Evolutionary conservation across 2,797 vertebrate species (phyloP), one percentile per base, ranked within the genome.

Genomic region (Phalloptychus januarius): DNA sequence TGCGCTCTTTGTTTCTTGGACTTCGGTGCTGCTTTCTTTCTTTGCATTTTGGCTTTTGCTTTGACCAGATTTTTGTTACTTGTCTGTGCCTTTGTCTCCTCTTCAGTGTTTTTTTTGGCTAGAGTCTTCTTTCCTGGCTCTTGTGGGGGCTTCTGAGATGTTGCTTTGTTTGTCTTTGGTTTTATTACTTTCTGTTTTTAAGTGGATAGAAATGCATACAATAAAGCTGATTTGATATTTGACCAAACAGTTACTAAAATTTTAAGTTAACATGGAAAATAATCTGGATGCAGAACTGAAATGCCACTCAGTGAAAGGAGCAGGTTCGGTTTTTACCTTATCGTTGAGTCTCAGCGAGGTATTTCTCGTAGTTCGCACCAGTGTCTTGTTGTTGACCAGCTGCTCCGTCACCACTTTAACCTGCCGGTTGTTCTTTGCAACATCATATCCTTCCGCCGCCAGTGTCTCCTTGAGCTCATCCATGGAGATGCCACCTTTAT

Each of bases 381-480:
- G 69, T 23, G 73, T 71, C 23, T 84, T 75, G 3, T 73, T 46
- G 28, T 80, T 75, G 56, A 82, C 25, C 52, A 82, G 74, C 50
- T 56, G 72, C 54, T 75, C 83, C 18, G 80, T 79, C 42, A 58
- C 72, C n/a, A 73, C 20, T 0, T 70, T 79, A 50, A 83, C 71
- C 69, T 8, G 73, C n/a, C 42, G 83, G 44, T 45, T 71, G 77
- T 84, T 84, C 74, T 83, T 86, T 56, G 67, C 77, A 50, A 87
- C 75, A 31, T 85, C 5, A 23, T 80, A 85, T 45, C 89, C 86
- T 77, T 46, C 83, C 45, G 79, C 69, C 40, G 86, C 81, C 74
- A 93, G 79, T 0, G 69, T 82, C 76, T 87, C 81, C 70, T 86
- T 94, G 46, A 91, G 80, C 75, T 91, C 86, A 10, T 81, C 75